A percentile compares a stretch with the other conserved stretches of the same genome.
Conservation (phyloP, 2,113 vertebrate genomes). For the Pseudorasbora parva region DNA sequence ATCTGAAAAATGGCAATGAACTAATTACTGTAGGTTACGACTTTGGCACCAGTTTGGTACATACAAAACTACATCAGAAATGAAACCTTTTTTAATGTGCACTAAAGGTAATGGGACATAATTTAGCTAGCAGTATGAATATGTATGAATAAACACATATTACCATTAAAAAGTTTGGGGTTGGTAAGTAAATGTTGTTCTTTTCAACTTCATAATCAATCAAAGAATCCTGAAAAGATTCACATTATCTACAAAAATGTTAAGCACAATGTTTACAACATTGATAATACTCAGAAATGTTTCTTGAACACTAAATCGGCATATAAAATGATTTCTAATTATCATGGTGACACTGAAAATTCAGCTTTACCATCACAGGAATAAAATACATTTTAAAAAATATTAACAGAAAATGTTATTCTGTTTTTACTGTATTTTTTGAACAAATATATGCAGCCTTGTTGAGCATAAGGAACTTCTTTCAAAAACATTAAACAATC, state of each 20-base stretch:
- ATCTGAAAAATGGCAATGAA: background rate
- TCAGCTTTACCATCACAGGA: background rate
- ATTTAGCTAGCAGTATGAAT: background rate
- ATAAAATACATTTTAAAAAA: background rate
- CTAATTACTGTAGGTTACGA: background rate
- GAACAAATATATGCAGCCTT: background rate
- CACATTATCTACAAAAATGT: background rate
- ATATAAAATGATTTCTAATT: background rate
- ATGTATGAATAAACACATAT: background rate
- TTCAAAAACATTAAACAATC: background rate
- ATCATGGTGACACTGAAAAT: background rate
- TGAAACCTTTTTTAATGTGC: background rate
- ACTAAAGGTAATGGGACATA: background rate
- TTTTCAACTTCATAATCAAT: background rate
- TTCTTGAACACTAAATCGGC: background rate
- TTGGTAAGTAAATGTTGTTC: background rate
- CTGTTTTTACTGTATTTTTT: background rate
- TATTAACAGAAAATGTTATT: background rate
- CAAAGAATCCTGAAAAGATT: background rate
- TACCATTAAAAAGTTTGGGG: background rate
- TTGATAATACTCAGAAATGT: background rate
- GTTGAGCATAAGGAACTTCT: background rate
- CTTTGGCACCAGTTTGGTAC: background rate
- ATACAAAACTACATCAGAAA: background rate
- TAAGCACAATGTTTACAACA: background rate